Evolutionary conservation across 37 sponge, comb jelly and placozoan genomes (phyloP).

Genomic region (Hormiphora californensis): DNA sequence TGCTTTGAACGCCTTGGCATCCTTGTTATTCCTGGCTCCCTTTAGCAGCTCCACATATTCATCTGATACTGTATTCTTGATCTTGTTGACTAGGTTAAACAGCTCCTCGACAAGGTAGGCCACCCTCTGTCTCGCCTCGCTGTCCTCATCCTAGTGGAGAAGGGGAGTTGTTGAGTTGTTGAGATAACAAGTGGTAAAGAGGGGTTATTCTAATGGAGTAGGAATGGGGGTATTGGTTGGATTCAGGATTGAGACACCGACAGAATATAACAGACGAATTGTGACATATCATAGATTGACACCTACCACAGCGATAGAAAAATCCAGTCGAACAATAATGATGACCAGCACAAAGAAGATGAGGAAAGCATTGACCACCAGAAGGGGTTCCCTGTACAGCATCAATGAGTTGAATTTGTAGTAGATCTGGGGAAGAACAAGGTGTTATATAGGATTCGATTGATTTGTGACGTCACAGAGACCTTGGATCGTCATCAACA

Average conservation of each 20-base stretch:
- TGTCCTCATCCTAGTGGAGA: conserved; percentile 47
- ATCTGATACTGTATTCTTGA: conserved; percentile 21
- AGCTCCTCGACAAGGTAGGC: conserved; percentile 59
- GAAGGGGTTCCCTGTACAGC: conserved; percentile 85
- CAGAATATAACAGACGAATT: neutral
- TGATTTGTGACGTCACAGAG: neutral
- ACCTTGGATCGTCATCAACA: no score
- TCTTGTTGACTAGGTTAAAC: conserved; percentile 52
- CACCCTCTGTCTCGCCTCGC: conserved; percentile 59
- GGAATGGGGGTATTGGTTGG: no score
- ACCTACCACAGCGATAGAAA: conserved; percentile 61
- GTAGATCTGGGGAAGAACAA: conserved; percentile 53
- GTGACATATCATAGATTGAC: neutral
- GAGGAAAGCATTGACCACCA: conserved; percentile 74
- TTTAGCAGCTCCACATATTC: conserved; percentile 53
- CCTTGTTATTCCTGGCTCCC: conserved; percentile 60
- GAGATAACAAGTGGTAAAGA: no score
- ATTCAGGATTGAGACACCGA: no score
- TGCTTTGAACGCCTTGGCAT: conserved; percentile 58
- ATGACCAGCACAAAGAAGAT: conserved; percentile 81
- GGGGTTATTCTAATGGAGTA: no score
- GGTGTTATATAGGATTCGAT: neutral
- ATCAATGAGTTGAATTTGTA: conserved; percentile 72
- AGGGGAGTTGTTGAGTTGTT: no score
- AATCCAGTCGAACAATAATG: conserved; percentile 80